Conservation (phyloP, 1,140 invertebrate genomes). For the Halesus radiatus region DNA sequence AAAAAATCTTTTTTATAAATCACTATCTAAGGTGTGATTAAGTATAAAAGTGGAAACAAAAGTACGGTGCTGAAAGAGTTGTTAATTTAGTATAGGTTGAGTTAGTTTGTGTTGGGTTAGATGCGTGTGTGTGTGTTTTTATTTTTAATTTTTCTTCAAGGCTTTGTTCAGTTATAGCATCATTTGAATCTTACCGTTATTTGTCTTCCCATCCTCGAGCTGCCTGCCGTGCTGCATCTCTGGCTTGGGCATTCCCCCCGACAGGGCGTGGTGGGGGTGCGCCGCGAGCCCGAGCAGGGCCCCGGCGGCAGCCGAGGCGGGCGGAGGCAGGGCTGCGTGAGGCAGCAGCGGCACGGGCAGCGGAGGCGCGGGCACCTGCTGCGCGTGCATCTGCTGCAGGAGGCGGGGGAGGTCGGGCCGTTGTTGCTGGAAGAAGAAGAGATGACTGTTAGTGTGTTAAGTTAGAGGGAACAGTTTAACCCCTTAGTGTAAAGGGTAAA, state of each 20-base stretch:
- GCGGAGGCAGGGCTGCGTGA: constrained; percentile 79
- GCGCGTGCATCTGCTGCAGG: constrained; percentile 92
- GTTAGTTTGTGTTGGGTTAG: too few species aligned
- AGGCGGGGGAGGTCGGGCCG: constrained; percentile 82
- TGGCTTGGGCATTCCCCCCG: constrained; percentile 71
- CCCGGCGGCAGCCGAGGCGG: constrained; percentile 69
- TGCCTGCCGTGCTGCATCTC: constrained; percentile 74
- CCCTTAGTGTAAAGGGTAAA: too few species aligned
- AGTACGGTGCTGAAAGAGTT: too few species aligned
- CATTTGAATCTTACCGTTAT: constrained; percentile 72
- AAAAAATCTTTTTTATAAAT: too few species aligned
- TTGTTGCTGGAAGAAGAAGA: constrained; percentile 75
- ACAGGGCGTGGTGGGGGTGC: constrained; percentile 77
- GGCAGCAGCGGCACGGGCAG: constrained; percentile 75
- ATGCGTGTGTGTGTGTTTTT: too few species aligned
- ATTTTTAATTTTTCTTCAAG: too few species aligned
- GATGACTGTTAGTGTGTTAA: neutral
- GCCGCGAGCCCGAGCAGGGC: constrained; percentile 71
- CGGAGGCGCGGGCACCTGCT: constrained; percentile 86
- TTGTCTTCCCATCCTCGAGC: constrained; percentile 75
- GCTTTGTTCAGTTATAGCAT: too few species aligned
- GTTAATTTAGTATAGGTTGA: too few species aligned
- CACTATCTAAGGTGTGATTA: too few species aligned
- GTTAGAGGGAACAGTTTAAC: too few species aligned
- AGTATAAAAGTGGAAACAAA: too few species aligned